phyloP scores from a whole-genome alignment of 2,888 invertebrate species.

The Creontiades dilutus region DNA sequence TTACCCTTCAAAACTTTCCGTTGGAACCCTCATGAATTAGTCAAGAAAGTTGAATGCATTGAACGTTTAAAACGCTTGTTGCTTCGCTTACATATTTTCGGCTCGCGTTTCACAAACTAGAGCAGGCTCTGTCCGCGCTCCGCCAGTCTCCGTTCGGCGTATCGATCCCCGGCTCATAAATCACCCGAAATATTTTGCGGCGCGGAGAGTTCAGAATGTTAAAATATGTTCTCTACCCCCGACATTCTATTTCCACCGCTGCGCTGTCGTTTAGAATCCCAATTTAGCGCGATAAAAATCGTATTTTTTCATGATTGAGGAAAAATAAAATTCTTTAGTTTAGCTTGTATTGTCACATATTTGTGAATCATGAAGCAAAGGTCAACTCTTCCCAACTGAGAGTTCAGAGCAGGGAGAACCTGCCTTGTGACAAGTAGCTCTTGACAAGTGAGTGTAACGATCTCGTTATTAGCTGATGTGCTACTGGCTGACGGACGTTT shows the following conservation, averaged over 20 bases:
- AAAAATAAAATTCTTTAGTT: no score
- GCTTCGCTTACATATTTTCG: background rate
- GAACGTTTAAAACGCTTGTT: slow-evolving; percentile 1
- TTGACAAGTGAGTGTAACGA: no score
- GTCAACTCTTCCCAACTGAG: no score
- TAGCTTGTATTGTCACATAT: no score
- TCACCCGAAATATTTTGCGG: background rate
- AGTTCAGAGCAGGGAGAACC: no score
- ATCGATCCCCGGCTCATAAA: background rate
- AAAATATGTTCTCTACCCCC: background rate
- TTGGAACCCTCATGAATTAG: background rate
- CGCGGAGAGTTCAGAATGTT: background rate
- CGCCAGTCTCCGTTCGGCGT: background rate
- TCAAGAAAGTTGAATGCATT: background rate
- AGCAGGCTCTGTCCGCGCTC: background rate
- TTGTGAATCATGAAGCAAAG: no score
- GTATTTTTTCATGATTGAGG: no score
- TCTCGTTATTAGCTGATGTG: no score
- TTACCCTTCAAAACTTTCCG: background rate
- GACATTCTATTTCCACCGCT: background rate
- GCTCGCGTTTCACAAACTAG: no score
- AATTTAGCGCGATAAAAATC: no score
- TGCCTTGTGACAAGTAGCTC: no score
- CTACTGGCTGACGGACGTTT: no score
- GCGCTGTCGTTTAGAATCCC: background rate